Percentiles rank a stretch among this genome's conserved stretches.
These are phyloP conservation scores for Caenorhabditis sp. DNA, from an alignment of 2,888 invertebrate genomes.

Conservation along the genomic window DNA sequence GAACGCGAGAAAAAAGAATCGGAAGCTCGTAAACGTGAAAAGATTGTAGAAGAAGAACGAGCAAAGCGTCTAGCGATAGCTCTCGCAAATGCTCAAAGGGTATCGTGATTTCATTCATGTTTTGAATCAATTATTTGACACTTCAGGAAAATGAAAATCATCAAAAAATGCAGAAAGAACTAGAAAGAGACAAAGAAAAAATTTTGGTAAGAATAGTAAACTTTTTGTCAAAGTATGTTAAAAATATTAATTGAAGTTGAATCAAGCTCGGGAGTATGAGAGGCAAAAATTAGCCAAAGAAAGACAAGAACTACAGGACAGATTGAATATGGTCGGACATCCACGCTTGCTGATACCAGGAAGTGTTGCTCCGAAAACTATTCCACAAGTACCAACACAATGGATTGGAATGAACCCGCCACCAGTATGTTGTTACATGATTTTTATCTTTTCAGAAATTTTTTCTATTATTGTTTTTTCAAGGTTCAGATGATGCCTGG, in stretches of 20 bases:
- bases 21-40: background rate
- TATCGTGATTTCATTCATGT: background rate
- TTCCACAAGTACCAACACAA: background rate
- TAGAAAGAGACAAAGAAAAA: background rate
- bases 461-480: background rate
- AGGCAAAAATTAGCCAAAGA: background rate
- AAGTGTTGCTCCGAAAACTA: background rate
- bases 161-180: background rate
- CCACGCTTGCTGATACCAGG: background rate
- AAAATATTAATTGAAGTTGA: too few species aligned
- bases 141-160: background rate
- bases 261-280: background rate
- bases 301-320: background rate
- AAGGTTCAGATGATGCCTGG: background rate
- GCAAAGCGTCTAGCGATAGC: background rate
- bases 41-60: background rate
- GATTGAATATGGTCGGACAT: background rate
- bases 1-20: constrained; percentile 3
- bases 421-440: background rate
- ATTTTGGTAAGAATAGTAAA: background rate
- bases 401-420: background rate
- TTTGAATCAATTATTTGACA: too few species aligned
- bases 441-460: background rate
- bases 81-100: background rate
- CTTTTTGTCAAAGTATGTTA: background rate